These are phyloP conservation scores for Actinernus sp. DNA, from an alignment of 92 coral and sea anemone species.

Conservation along the genomic window DNA sequence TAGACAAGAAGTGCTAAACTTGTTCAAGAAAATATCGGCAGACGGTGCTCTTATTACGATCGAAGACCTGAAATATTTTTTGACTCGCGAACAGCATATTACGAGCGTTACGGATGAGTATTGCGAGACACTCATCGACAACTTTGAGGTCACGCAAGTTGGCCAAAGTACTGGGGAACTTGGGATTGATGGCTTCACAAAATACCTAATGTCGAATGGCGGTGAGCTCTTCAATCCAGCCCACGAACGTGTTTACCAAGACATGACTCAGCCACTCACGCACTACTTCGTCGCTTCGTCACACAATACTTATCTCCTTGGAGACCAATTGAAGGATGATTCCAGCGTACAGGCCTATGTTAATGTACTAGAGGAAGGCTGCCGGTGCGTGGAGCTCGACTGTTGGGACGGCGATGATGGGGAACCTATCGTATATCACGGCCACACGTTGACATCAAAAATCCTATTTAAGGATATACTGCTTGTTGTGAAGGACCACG, in stretches of 20 bases:
- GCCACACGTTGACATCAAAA: slow-evolving; percentile 72
- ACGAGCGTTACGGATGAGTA: slow-evolving; percentile 15
- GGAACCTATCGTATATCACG: slow-evolving; percentile 79
- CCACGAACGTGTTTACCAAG: slow-evolving; percentile 72
- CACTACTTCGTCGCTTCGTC: slow-evolving; percentile 86
- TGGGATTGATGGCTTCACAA: slow-evolving; percentile 57
- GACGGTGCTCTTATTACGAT: slow-evolving; percentile 32
- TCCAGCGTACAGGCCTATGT: slow-evolving; percentile 67
- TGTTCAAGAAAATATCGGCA: slow-evolving; percentile 33
- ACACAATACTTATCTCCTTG: slow-evolving; percentile 75
- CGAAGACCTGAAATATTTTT: slow-evolving; percentile 51
- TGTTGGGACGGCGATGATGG: slow-evolving; percentile 79
- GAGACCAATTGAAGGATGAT: slow-evolving; percentile 64
- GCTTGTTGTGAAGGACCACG: slow-evolving; percentile 58
- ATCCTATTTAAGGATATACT: slow-evolving; percentile 70
- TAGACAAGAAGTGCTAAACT: slow-evolving; percentile 11
- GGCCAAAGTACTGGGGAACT: slow-evolving; percentile 29
- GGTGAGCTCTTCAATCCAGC: slow-evolving; percentile 57
- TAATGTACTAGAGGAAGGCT: slow-evolving; percentile 58
- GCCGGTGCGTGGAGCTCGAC: slow-evolving; percentile 81
- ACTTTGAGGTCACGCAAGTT: slow-evolving; percentile 47
- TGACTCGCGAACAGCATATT: slow-evolving; percentile 26
- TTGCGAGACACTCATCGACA: slow-evolving; percentile 26
- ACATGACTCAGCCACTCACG: slow-evolving; percentile 70
- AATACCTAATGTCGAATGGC: slow-evolving; percentile 64